phyloP scores from a whole-genome alignment of 2,113 vertebrate genomes.

The Macaca mulatta region DNA sequence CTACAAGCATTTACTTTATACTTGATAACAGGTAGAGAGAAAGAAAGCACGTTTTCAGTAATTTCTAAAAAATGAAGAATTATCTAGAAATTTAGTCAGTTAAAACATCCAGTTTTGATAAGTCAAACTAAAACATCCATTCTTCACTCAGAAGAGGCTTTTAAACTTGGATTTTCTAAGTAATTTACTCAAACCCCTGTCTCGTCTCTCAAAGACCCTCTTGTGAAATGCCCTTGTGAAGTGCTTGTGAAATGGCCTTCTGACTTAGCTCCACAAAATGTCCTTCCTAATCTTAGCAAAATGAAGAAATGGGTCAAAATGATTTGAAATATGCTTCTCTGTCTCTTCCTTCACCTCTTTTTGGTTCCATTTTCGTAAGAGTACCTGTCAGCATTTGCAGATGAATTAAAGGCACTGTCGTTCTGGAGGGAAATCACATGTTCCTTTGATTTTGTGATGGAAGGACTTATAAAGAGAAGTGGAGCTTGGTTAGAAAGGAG shows the following conservation, averaged over 20 bases:
- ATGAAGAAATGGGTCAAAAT: background rate
- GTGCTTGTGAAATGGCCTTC: background rate
- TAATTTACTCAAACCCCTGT: background rate
- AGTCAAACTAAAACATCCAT: background rate
- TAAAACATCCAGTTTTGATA: background rate
- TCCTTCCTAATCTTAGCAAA: background rate
- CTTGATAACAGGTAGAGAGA: background rate
- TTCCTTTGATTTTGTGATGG: background rate
- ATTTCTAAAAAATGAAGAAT: background rate
- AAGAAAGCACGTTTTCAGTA: background rate
- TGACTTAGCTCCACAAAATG: background rate
- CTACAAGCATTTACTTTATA: background rate
- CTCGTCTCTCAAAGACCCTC: background rate
- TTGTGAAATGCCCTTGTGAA: background rate
- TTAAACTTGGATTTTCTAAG: conserved; percentile 25
- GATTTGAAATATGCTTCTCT: background rate
- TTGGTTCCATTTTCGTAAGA: background rate
- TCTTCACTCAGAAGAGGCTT: background rate
- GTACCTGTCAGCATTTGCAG: background rate
- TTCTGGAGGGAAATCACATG: background rate
- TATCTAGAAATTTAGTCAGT: background rate
- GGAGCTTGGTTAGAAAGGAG: background rate
- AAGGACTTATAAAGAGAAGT: background rate
- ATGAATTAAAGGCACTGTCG: background rate
- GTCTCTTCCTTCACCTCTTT: background rate